Evolutionary conservation across 1,140 invertebrate genomes (phyloP), one percentile per base, ranked within the genome.

Genomic region (Eulimnadia texana): DNA sequence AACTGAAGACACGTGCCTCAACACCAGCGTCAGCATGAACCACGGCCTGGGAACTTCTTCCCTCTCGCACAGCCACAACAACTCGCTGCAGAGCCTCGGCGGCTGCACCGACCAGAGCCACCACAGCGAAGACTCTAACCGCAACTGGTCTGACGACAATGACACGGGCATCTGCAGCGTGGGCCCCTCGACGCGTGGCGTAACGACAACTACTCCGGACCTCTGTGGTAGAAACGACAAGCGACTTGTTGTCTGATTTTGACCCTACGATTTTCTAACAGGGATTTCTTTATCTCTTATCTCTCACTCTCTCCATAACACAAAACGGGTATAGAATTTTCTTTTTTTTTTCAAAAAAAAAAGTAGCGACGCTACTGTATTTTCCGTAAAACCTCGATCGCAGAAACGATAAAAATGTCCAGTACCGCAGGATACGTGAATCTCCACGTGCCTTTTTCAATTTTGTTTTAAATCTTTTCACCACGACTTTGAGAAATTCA

Each of bases 81-180:
- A 58, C 24, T 58, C 55, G 10, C 42, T 58, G 24, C 55, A 58
- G 55, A 33, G 27, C n/a, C 42, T 58, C 27, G 55, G 28, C n/a
- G 23, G 24, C 42, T 27, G 55, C n/a, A 58, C 27, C 42, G 55
- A 16, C 0, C 22, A 42, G 28, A 58, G 55, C 29, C 27, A 58
- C 24, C 27, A 33, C 55, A 58, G 27, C 24, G 20, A 42, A 6
- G 33, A 16, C 16, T 42, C 33, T 6, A 6, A 42, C 6, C 33
- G 33, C 33, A 42, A 27, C 24, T 58, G 27, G 23, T 58, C 55
- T 2, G 55, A 58, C 55, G 55, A 58, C 29, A 58, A 58, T 19
- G 55, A 58, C 25, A 58, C 55, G 19, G 55, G 55, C 20, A 58
- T 58, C 42, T 27, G 55, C 55, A 42, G 55, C 55, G 55, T 27